These are phyloP conservation scores for Eretmocerus hayati DNA, from an alignment of 2,888 invertebrate species.

Conservation along the genomic window DNA sequence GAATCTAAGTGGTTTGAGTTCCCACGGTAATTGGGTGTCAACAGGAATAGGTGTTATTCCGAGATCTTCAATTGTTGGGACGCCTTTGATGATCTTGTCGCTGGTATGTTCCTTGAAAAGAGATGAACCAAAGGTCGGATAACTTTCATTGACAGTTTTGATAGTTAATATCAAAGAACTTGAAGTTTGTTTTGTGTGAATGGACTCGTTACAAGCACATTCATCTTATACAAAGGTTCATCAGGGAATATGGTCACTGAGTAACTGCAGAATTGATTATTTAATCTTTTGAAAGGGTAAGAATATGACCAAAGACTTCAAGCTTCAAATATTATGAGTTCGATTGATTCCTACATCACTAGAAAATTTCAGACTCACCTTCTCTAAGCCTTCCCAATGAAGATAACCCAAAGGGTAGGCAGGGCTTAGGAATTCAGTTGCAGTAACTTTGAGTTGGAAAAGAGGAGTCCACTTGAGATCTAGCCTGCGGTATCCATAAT, in stretches of 20 bases:
- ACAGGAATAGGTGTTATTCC: conserved; percentile 59
- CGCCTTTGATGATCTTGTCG: conserved; percentile 56
- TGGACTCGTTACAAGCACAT: too few species aligned
- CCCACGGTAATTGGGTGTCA: conserved; percentile 35
- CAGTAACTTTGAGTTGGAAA: conserved; percentile 59
- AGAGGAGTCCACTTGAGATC: conserved; percentile 68
- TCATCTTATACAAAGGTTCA: too few species aligned
- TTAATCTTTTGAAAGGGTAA: not conserved
- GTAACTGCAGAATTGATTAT: not conserved
- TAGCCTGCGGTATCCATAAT: conserved; percentile 64
- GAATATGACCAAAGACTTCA: not conserved
- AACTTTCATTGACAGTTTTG: too few species aligned
- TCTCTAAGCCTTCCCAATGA: conserved; percentile 75
- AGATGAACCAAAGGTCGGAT: too few species aligned
- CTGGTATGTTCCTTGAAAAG: conserved; percentile 63
- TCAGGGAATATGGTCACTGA: too few species aligned
- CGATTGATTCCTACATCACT: not conserved
- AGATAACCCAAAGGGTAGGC: conserved; percentile 63
- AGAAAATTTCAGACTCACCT: too few species aligned
- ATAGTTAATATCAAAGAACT: too few species aligned
- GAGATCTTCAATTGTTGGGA: conserved; percentile 82
- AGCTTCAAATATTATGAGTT: not conserved
- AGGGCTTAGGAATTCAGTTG: conserved; percentile 57
- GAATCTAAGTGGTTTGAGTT: conserved; percentile 63
- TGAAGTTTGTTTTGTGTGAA: too few species aligned